Evolutionary conservation across 2,888 invertebrate species (phyloP).

Genomic region (Mythimna lalbum): DNA sequence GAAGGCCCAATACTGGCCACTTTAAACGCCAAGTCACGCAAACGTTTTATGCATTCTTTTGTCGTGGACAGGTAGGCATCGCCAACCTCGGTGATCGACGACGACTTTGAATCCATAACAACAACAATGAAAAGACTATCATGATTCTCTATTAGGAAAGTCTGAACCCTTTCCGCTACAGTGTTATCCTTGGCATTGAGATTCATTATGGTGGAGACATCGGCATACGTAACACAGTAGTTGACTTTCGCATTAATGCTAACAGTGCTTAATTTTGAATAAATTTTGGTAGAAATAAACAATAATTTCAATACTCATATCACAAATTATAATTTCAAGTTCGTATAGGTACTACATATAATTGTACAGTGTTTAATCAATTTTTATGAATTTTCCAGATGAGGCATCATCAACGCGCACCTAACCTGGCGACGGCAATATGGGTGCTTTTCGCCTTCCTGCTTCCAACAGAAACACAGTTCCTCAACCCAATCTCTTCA

Average conservation of each 20-base stretch:
- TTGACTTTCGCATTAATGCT: not conserved
- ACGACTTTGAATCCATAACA: conserved; percentile 54
- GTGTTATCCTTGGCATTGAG: conserved; percentile 20
- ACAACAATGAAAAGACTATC: conserved; percentile 35
- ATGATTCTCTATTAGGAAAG: conserved; percentile 34
- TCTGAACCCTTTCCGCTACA: conserved; percentile 16
- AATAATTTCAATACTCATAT: not conserved
- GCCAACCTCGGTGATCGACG: conserved; percentile 46
- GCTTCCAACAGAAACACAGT: conserved; percentile 75
- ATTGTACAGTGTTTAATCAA: not conserved
- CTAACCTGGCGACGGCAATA: conserved; percentile 71
- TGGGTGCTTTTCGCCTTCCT: conserved; percentile 74
- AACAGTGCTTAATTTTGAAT: not conserved
- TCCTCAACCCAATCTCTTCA: conserved; percentile 84
- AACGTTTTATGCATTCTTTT: conserved; percentile 60
- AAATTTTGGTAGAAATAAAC: not conserved
- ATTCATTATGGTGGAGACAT: not conserved
- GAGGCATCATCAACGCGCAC: conserved; percentile 74
- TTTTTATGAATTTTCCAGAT: conserved; percentile 78
- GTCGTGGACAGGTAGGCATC: conserved; percentile 40
- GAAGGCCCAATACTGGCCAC: conserved; percentile 52
- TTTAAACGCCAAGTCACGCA: conserved; percentile 64
- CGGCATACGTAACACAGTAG: not conserved
- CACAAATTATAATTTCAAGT: not conserved
- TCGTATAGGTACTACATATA: not conserved